phyloP scores from a whole-genome alignment of 2,888 invertebrate species.

The Invenusta paracnida region DNA sequence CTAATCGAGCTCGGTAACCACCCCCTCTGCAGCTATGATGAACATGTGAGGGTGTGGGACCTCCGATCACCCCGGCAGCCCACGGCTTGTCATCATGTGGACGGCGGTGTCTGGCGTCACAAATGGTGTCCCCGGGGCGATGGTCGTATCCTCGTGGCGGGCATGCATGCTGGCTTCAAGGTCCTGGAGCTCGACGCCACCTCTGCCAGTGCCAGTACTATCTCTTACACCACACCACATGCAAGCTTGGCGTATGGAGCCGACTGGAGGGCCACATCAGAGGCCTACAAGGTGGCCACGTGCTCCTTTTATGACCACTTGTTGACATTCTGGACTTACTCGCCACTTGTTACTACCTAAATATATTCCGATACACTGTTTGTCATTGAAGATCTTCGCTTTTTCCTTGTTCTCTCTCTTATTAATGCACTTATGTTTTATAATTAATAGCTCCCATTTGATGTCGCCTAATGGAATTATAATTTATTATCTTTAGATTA shows the following conservation, averaged over 20 bases:
- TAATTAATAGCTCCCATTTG: too few relatives aligned
- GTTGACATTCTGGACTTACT: background rate
- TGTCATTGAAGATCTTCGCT: background rate
- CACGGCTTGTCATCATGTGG: conserved; percentile 11
- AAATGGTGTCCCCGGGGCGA: conserved; percentile 35
- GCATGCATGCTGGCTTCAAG: conserved; percentile 37
- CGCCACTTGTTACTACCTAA: background rate
- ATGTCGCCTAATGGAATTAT: too few relatives aligned
- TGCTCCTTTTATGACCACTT: conserved; percentile 40
- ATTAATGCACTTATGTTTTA: too few relatives aligned
- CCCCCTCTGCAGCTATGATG: conserved; percentile 42
- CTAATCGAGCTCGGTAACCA: too few relatives aligned
- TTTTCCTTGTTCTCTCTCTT: too few relatives aligned
- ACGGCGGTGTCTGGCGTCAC: conserved; percentile 39
- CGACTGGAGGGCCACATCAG: conserved; percentile 16
- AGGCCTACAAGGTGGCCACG: background rate
- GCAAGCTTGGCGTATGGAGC: conserved; percentile 38
- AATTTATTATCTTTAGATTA: too few relatives aligned
- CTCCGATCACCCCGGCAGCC: background rate
- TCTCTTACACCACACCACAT: background rate
- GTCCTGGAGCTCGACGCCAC: conserved; percentile 4
- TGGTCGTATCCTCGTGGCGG: conserved; percentile 24
- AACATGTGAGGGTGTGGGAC: conserved; percentile 36
- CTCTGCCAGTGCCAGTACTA: background rate
- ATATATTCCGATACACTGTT: too few relatives aligned